phyloP scores from a whole-genome alignment of 2,797 vertebrate genomes.

The Denticeps clupeoides region DNA sequence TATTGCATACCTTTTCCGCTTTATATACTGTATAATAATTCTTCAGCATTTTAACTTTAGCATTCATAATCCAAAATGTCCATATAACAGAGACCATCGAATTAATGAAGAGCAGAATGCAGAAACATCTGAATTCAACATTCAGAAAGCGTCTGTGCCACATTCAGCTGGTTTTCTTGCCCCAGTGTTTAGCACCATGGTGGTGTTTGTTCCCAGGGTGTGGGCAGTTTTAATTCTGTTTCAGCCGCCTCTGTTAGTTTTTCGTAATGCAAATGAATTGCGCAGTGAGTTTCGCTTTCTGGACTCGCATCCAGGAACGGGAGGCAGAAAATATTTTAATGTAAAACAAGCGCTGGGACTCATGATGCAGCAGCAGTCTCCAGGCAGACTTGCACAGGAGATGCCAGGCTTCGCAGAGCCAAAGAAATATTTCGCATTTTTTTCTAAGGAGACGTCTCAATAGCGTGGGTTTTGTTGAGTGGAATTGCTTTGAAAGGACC shows the following conservation, averaged over 20 bases:
- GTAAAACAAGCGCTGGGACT: conserved; percentile 19
- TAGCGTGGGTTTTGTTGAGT: too few species aligned
- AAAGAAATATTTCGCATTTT: conserved; percentile 4
- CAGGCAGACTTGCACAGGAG: conserved; percentile 6
- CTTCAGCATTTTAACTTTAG: too few species aligned
- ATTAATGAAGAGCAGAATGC: too few species aligned
- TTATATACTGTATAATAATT: too few species aligned
- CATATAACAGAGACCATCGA: too few species aligned
- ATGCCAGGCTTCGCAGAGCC: conserved; percentile 13
- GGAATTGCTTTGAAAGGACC: too few species aligned
- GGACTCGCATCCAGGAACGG: conserved; percentile 28
- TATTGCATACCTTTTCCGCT: too few species aligned
- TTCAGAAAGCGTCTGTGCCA: too few species aligned
- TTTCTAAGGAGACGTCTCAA: neutral
- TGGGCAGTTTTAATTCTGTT: conserved; percentile 1
- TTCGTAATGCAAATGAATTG: conserved; percentile 17
- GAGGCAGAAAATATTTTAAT: conserved; percentile 26
- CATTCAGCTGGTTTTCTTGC: too few species aligned
- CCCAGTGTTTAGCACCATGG: neutral
- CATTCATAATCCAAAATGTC: too few species aligned
- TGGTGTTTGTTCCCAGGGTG: neutral
- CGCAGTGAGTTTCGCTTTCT: conserved; percentile 14
- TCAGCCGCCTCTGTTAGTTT: conserved; percentile 8
- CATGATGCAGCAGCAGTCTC: conserved; percentile 19
- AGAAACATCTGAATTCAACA: too few species aligned